Evolutionary conservation across 2,113 vertebrate genomes (phyloP), one percentile per base, ranked within the genome.

Genomic region (Phrynosoma blainvillii): DNA sequence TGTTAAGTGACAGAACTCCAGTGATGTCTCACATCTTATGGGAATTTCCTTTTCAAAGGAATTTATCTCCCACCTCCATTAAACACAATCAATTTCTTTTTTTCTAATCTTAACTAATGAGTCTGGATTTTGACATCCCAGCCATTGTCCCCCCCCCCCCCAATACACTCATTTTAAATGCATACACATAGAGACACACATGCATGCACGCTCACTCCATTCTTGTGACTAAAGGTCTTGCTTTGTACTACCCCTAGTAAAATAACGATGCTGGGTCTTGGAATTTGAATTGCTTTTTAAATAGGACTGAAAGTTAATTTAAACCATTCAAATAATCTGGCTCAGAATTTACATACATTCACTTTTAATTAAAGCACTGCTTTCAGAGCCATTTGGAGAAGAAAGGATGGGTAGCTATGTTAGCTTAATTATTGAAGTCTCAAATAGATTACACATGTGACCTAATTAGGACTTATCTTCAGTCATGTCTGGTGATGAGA

Each of bases 281-380:
- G 78, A 20, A 71, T 40, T 70, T 85, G 78, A 90, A 59, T 74
- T 74, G 36, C 54, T 84, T 92, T 88, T 85, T 40, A 54, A 81
- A 88, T 88, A 7, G 6, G 2, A 76, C 11, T 85, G 20, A 66
- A 20, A 40, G 27, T 77, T 62, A 76, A 70, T 91, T 74, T 80
- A 52, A 36, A 82, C 4, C 75, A 21, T 71, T 74, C 27, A 74
- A 77, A 32, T 87, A 73, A 87, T 75, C 71, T 78, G 32, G 66
- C 66, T 14, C 71, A 0, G 42, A 27, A 87, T 88, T 91, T 90
- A 30, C 32, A 36, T 74, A 71, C 30, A 70, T 87, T 74, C 90
- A 20, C 27, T 78, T 30, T 90, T 91, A 88, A 78, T 84, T 88
- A 88, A 3, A 52, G 23, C 62, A 80, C 10, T 30, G 71, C 10